Evolutionary conservation across 2,113 vertebrate genomes (phyloP), one percentile per base, ranked within the genome.

Genomic region (Emydocephalus ijimae): DNA sequence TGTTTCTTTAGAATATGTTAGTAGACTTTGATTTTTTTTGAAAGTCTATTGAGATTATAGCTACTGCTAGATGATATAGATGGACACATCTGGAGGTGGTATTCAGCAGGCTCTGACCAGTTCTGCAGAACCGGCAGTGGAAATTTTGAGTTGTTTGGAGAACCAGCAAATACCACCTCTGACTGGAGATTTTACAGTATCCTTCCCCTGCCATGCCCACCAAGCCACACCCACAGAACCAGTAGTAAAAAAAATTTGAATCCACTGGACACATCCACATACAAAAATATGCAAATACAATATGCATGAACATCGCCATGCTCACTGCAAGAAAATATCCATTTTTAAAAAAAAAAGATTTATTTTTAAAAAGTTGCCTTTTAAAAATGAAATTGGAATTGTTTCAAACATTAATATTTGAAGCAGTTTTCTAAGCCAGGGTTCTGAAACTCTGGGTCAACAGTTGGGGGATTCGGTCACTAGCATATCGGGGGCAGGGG

Each of bases 1-100:
- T 89, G 11, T 94, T 96, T 95, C 92, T 94, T 95, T 89, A 94
- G 93, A 91, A 93, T 96, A 89, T 6, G 6, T 95, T 93, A 91
- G 85, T 11, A 4, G 7, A 54, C 45, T 92, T 90, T 69, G 48
- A n/a, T 69, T 87, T 54, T 52, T 54, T 89, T 20, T 88, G 29
- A 21, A n/a, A 11, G 12, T 87, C 21, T 87, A 5, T 26, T 48
- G 85, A 50, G 45, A 50, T 87, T 50, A 26, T 86, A 86, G 20
- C 20, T 86, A 26, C 15, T 69, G 29, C 29, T 69, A 69, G 29
- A 69, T n/a, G 64, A n/a, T 86, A 87, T 50, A 50, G 24, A 87
- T 21, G 74, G 18, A 39, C 34, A 81, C 15, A 81, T 9, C 6
- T 3, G 21, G 48, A 50, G 48, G 48, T 50, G 48, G 48, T 50